phyloP scores from a whole-genome alignment of 2,888 invertebrate genomes.

The Chymomyza caudatula region DNA sequence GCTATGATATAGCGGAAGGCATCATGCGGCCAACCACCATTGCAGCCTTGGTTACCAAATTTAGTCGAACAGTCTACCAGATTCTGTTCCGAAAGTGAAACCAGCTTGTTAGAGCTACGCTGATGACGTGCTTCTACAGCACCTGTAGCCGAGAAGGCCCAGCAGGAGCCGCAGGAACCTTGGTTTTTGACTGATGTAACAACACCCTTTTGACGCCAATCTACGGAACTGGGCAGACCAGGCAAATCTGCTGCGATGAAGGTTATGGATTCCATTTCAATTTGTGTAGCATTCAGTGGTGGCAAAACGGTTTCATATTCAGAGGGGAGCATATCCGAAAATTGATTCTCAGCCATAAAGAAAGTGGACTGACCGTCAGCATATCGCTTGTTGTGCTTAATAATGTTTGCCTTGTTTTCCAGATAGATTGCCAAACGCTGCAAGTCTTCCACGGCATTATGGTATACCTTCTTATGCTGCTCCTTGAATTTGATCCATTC shows the following conservation, averaged over 20 bases:
- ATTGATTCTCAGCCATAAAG: background rate
- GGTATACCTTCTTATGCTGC: background rate
- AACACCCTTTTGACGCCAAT: background rate
- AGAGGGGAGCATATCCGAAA: background rate
- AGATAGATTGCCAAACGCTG: background rate
- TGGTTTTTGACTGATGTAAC: background rate
- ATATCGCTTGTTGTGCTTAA: background rate
- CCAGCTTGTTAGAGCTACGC: background rate
- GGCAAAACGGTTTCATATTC: background rate
- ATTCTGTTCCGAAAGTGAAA: background rate
- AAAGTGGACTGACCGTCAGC: background rate
- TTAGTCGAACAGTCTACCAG: background rate
- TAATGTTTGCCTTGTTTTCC: background rate
- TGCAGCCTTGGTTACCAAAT: background rate
- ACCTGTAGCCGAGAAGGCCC: background rate
- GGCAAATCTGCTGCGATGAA: background rate
- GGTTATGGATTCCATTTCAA: background rate
- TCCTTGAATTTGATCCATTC: background rate
- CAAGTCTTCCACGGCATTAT: background rate
- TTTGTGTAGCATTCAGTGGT: background rate
- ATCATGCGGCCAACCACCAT: background rate
- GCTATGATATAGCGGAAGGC: background rate
- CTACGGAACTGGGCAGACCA: background rate
- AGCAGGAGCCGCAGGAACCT: background rate
- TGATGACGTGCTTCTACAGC: background rate